phyloP scores from a whole-genome alignment of 1,140 invertebrate species.

The Tetramorium alpestre region DNA sequence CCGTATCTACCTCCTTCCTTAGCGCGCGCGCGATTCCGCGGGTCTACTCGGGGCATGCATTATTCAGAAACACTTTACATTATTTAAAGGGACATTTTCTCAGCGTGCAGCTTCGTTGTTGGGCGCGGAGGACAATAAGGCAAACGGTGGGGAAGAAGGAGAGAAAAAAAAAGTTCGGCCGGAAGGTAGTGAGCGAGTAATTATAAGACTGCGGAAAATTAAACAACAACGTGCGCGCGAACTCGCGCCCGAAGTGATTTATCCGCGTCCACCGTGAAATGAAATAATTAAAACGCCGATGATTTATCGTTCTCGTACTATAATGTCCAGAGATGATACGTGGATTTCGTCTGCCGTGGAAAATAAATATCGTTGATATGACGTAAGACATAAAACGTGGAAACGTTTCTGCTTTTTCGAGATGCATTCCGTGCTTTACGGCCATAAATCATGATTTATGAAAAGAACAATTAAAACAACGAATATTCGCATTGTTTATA shows the following conservation, averaged over 20 bases:
- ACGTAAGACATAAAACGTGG: slow-evolving; percentile 7
- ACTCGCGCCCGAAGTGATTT: slow-evolving; percentile 32
- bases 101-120: slow-evolving; percentile 31
- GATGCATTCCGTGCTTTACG: slow-evolving; percentile 1
- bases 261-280: slow-evolving; percentile 40
- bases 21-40: slow-evolving; percentile 36
- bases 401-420: slow-evolving; percentile 41
- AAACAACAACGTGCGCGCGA: slow-evolving; percentile 32
- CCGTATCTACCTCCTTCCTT: background rate
- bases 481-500: slow-evolving; percentile 33
- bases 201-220: slow-evolving; percentile 56
- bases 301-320: slow-evolving; percentile 34
- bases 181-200: slow-evolving; percentile 47
- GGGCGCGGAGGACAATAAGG: slow-evolving; percentile 28
- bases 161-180: slow-evolving; percentile 5
- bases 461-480: slow-evolving; percentile 44
- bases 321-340: slow-evolving; percentile 37
- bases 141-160: background rate
- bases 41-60: slow-evolving; percentile 52
- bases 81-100: slow-evolving; percentile 64
- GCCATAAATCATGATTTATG: slow-evolving; percentile 43
- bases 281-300: slow-evolving; percentile 58
- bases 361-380: slow-evolving; percentile 47
- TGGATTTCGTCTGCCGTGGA: slow-evolving; percentile 20
- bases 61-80: slow-evolving; percentile 68